Base-by-base conservation (phyloP, 1,140 invertebrate genomes). In the Rhopalosiphum padi region DNA sequence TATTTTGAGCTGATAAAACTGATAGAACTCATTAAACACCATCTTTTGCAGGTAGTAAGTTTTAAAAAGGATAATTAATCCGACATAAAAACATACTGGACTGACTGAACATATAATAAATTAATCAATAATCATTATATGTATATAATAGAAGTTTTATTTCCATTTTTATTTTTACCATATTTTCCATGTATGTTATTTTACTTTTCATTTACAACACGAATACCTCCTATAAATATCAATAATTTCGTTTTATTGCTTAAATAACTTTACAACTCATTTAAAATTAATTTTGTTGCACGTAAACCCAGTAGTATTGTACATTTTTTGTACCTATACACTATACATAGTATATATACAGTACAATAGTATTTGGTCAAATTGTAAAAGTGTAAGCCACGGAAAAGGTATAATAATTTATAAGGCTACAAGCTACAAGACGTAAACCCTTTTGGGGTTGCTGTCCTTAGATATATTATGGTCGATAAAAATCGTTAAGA, bases 401-500 rank as follows among this genome's bases (percentile, higher is more conserved):
- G 8, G 3, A 83, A 86, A 46, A 86, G 11, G 41, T n/a, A 88
- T 87, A 87, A 15, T 77, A 77, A n/a, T 77, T 77, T 77, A 68
- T 68, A 68, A 68, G 30, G 60, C 30, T n/a, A 77, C 30, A 23
- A 35, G 35, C 22, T 86, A 86, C 25, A 30, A 88, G 51, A 35
- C 46, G 6, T 88, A 51, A 51, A 88, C 46, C 30, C 8, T 88
- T 51, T 88, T 51, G 30, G 30, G 46, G 86, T 87, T 48, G 23
- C n/a, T 51, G 46, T 35, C 87, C 87, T 88, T 23, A 51, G 21
- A 48, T n/a, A 48, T 35, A n/a, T 30, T 85, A 21, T 25, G 46
- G 87, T 88, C 87, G 53, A 51, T 37, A 51, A 35, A 51, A 53
- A 88, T 88, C 46, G 46, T 88, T 51, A 88, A 88, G 22, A 25